Evolutionary conservation across 2,888 invertebrate species (phyloP), one percentile per base, ranked within the genome.

Genomic region (Trichopoda pennipes): DNA sequence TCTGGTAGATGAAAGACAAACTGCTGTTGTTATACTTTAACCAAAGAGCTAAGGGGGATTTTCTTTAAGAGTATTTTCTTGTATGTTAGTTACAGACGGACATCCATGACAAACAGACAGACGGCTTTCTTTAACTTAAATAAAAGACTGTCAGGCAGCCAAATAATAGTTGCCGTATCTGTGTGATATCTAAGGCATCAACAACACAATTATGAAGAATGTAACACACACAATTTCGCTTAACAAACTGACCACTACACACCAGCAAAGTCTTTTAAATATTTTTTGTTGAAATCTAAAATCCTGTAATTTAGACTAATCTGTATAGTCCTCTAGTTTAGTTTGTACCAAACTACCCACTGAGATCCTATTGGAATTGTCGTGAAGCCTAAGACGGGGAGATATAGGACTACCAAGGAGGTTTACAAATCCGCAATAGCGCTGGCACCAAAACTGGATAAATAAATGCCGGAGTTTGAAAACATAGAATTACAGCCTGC

Each of bases 91-190:
- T 17, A 4, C 14, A 53, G 49, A 63, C 35, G 16, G 28, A 61
- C 60, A 38, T 21, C 16, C 32, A 38, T 69, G 44, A 32, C n/a
- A n/a, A 58, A 51, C 64, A 14, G 49, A 56, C 69, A 42, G 53
- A 58, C 56, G 53, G 55, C 53, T 73, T 47, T 53, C 38, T 79
- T 68, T 68, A 64, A 53, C 64, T 74, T 72, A 38, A 64, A 38
- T 23, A 79, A n/a, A n/a, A 82, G 82, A 68, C 82, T 79, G 82
- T 72, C 72, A 72, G 82, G 79, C 82, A 79, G 75, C 82, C 82
- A 79, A 82, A 82, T 79, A 74, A 49, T 55, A 56, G 53, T 55
- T 73, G 60, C 55, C 60, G 53, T 49, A 55, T 66, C 75, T 56
- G 23, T 60, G 68, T 21, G 58, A 44, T 64, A 70, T 16, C 21